These are phyloP conservation scores for Psittacula cyanocephala DNA, from an alignment of 2,113 vertebrate genomes.

Conservation along the genomic window DNA sequence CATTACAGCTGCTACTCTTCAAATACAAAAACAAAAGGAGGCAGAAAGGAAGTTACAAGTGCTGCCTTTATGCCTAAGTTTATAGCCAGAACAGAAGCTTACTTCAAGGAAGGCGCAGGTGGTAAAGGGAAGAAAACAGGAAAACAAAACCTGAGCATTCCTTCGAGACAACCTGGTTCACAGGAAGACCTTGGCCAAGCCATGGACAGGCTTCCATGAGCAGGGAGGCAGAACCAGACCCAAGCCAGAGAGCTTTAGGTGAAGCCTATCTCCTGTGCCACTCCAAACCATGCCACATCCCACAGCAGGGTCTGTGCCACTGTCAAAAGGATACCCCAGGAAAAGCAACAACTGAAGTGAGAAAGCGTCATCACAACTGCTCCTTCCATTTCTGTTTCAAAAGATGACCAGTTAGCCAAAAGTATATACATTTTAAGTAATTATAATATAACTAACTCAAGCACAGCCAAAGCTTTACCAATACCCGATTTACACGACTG, in stretches of 20 bases:
- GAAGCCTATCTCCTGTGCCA: not conserved
- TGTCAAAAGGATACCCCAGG: not conserved
- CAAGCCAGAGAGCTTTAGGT: not conserved
- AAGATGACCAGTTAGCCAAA: not conserved
- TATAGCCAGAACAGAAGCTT: slow-evolving; percentile 22
- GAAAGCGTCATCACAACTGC: not conserved
- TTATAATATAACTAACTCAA: not conserved
- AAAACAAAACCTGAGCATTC: not conserved
- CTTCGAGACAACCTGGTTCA: not conserved
- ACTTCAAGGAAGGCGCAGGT: not conserved
- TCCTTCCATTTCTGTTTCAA: not conserved
- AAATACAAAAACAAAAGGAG: not conserved
- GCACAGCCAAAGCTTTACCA: not conserved
- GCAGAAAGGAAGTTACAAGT: slow-evolving; percentile 23
- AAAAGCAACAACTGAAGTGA: not conserved
- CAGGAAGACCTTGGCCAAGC: not conserved
- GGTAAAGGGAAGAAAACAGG: not conserved
- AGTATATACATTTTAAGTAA: not conserved
- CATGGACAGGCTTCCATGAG: not conserved
- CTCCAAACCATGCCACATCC: not conserved
- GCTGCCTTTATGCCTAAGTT: slow-evolving; percentile 3
- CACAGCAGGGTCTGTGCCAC: not conserved
- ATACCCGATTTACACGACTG: not conserved
- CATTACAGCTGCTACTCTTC: not conserved
- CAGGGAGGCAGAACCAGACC: not conserved